A percentile compares a stretch with the other conserved stretches of the same genome.
Evolutionary conservation across 2,888 invertebrate species (phyloP).

Genomic region (Spilarctia lutea): DNA sequence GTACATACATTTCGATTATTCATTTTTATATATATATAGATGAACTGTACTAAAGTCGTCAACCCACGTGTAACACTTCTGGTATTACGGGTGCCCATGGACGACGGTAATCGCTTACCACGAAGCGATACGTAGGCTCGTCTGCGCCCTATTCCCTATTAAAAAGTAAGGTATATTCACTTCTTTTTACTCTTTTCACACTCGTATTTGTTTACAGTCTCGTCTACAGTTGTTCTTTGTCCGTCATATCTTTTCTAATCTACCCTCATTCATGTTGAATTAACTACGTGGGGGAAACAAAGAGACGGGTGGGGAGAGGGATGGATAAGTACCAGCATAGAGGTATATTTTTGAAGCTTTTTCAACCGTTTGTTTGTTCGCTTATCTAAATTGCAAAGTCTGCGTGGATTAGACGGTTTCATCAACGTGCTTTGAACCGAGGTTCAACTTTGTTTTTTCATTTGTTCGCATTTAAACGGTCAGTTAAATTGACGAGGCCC

Average conservation of each 20-base stretch:
- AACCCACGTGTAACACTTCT: not conserved
- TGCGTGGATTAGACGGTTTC: conserved; percentile 36
- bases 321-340: conserved; percentile 9
- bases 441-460: conserved; percentile 16
- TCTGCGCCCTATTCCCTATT: no score
- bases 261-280: conserved; percentile 50
- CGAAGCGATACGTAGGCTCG: no score
- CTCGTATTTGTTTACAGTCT: conserved; percentile 40
- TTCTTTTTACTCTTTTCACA: conserved; percentile 50
- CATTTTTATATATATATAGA: no score
- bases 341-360: conserved; percentile 37
- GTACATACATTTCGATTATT: no score
- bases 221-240: conserved; percentile 49
- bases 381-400: conserved; percentile 48
- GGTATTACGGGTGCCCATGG: no score
- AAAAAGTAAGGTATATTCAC: conserved; percentile 14
- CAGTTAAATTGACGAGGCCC: conserved; percentile 25
- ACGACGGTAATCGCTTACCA: no score
- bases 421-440: conserved; percentile 10
- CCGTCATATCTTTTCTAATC: conserved; percentile 60
- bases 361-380: conserved; percentile 31
- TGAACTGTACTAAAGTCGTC: conserved; percentile 13
- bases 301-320: conserved; percentile 22
- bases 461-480: conserved; percentile 21
- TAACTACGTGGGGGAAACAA: conserved; percentile 31